Evolutionary conservation across 2,113 vertebrate species (phyloP), one percentile per base, ranked within the genome.

Genomic region (Ceyx cyanopectus): DNA sequence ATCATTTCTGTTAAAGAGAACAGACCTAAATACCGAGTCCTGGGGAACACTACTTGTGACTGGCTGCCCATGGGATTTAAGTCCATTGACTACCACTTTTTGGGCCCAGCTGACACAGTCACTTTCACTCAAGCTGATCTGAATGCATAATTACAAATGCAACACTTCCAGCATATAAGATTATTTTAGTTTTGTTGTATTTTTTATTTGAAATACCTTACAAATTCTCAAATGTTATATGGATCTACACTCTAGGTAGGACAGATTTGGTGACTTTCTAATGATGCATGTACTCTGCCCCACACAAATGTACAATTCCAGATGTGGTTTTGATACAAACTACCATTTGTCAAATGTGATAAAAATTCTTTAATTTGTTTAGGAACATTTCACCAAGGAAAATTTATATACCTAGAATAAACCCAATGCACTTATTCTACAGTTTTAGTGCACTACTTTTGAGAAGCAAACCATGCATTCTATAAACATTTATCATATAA

Each of bases 401-500:
- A 63, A 74, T 17, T 81, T 32, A 21, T 1, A 46, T 10, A 85
- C 50, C 46, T 58, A 43, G 34, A 15, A 92, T 80, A 85, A 94
- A 90, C 27, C 20, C 1, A 0, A 37, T 2, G 6, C 37, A 56
- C 27, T 87, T 93, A 60, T 34, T 77, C 60, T 75, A 61, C 45
- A 14, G 11, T 40, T 87, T 80, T 23, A 85, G 26, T 20, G n/a
- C n/a, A 46, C 30, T 74, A 51, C 74, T 74, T 87, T 82, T 69
- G 46, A 66, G 61, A 79, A 90, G 54, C 61, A 50, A 84, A 37
- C 9, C 45, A 13, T 76, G 54, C 62, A 87, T 93, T 95, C 70
- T 87, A 21, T 87, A 87, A 93, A 94, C 54, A n/a, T 92, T 90
- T 89, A 66, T 62, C 85, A 41, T 87, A 79, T 40, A 61, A 95